phyloP scores from a whole-genome alignment of 2,113 vertebrate species.

The Gadus chalcogrammus region DNA sequence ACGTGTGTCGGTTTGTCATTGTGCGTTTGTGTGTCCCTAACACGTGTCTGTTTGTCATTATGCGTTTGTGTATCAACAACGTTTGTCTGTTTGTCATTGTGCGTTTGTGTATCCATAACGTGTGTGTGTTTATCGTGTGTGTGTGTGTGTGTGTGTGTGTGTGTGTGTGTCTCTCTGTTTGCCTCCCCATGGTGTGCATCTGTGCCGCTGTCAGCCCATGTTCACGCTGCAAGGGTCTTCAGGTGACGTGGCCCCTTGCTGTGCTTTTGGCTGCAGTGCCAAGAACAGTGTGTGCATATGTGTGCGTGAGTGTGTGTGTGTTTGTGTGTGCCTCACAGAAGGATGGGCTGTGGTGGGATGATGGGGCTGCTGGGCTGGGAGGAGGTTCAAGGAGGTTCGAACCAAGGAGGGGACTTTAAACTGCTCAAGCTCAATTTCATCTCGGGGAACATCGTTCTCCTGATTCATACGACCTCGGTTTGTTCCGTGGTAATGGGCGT shows the following conservation, averaged over 20 bases:
- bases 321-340: constrained; percentile 25
- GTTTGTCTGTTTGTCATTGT: background rate
- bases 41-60: background rate
- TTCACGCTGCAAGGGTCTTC: too few relatives aligned
- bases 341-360: background rate
- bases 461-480: constrained; percentile 53
- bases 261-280: too few relatives aligned
- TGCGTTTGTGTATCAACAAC: background rate
- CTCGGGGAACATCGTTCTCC: constrained; percentile 40
- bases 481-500: constrained; percentile 39
- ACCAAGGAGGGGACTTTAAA: constrained; percentile 43
- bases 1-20: background rate
- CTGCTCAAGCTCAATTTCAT: constrained; percentile 53
- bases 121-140: constrained; percentile 6
- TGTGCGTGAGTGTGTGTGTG: constrained; percentile 9
- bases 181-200: background rate
- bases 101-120: background rate
- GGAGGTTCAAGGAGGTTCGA: constrained; percentile 1
- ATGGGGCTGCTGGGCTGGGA: constrained; percentile 18
- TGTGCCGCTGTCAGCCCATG: constrained; percentile 1
- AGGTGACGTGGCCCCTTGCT: too few relatives aligned
- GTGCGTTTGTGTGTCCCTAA: constrained; percentile 2
- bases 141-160: background rate
- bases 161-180: constrained; percentile 1
- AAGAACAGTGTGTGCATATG: too few relatives aligned